These are phyloP conservation scores for Onychomys arenicola DNA, from an alignment of 2,797 vertebrate species.

Conservation along the genomic window DNA sequence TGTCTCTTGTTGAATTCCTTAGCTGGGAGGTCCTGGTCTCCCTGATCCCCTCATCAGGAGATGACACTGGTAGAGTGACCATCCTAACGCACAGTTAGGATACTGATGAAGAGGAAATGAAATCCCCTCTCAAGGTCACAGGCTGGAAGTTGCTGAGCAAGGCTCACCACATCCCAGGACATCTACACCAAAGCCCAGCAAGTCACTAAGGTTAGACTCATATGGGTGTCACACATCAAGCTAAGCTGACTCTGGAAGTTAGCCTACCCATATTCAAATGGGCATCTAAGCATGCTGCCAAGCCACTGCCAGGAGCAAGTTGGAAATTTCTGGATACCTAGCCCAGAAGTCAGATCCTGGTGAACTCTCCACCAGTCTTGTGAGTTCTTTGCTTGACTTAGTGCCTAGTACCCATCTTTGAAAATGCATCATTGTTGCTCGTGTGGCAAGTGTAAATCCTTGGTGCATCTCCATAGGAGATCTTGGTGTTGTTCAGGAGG, in stretches of 20 bases:
- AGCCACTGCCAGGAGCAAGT: rapidly evolving
- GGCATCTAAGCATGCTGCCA: rapidly evolving
- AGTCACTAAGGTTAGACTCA: rapidly evolving
- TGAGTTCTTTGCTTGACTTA: not conserved
- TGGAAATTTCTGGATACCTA: rapidly evolving
- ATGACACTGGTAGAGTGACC: rapidly evolving
- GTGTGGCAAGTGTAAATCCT: not conserved
- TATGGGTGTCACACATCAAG: rapidly evolving
- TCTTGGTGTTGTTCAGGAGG: not conserved
- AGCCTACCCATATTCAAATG: rapidly evolving
- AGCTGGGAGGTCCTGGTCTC: not conserved
- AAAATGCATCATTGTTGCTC: not conserved
- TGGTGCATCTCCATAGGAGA: not conserved
- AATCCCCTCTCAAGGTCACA: rapidly evolving
- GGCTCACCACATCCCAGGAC: no score
- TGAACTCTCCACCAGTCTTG: rapidly evolving
- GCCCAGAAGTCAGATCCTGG: rapidly evolving
- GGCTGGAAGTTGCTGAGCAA: no score
- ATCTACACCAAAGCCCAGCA: rapidly evolving
- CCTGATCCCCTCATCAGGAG: no score
- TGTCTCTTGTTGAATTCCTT: not conserved
- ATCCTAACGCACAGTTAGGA: rapidly evolving
- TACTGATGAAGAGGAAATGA: rapidly evolving
- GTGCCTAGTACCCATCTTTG: not conserved
- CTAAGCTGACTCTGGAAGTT: no score